Evolutionary conservation across 2,797 vertebrate genomes (phyloP).

Genomic region (Myotis planiceps): DNA sequence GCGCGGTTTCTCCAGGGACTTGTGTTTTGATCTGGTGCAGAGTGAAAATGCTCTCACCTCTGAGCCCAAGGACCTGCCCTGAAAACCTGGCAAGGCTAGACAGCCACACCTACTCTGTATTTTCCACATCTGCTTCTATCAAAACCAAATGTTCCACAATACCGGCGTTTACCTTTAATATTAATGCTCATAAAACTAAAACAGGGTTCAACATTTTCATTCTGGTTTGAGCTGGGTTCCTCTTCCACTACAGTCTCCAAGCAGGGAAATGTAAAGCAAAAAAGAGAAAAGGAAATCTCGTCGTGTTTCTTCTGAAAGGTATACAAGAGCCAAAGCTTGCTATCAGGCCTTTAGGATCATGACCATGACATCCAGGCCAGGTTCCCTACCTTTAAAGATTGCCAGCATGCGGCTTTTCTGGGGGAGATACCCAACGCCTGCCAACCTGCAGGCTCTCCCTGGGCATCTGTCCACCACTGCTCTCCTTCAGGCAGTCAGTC

Average conservation of each 20-base stretch:
- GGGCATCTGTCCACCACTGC: neutral
- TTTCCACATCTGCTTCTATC: slow-evolving; percentile 24
- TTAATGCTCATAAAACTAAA: slow-evolving; percentile 47
- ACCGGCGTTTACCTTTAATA: neutral
- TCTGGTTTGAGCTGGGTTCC: neutral
- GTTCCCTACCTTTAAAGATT: neutral
- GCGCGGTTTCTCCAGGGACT: neutral
- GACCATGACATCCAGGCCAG: neutral
- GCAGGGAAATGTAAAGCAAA: neutral
- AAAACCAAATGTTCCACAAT: slow-evolving; percentile 48
- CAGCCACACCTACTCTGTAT: neutral
- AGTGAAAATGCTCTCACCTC: neutral
- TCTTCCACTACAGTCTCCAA: neutral
- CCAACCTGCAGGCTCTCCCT: neutral
- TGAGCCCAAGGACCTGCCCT: neutral
- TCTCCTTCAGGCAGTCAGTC: neutral
- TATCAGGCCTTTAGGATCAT: neutral
- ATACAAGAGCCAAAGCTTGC: neutral
- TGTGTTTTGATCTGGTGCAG: neutral
- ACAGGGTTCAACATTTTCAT: slow-evolving; percentile 12
- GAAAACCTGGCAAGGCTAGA: neutral
- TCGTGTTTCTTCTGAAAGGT: neutral
- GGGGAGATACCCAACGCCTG: neutral
- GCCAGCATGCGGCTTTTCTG: neutral
- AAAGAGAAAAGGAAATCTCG: neutral